Evolutionary conservation across 2,888 invertebrate species (phyloP).

Genomic region (Crematogaster levior): DNA sequence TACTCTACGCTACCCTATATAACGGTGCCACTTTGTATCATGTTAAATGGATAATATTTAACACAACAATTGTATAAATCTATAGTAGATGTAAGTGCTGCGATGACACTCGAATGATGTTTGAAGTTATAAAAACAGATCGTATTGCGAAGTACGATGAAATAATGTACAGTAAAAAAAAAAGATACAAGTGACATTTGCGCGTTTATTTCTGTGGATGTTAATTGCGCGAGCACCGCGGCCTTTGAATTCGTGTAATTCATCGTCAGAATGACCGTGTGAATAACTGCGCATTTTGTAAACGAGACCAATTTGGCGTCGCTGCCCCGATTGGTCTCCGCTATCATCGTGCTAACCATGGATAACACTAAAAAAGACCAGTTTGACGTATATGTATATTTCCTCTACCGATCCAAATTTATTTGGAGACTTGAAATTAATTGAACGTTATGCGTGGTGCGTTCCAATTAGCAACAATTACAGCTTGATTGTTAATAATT

Average conservation of each 20-base stretch:
- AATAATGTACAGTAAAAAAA: constrained; percentile 36
- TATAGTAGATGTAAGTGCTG: constrained; percentile 55
- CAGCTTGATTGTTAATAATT: constrained; percentile 28
- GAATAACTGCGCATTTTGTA: constrained; percentile 23
- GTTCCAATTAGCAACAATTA: constrained; percentile 45
- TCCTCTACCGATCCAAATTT: constrained; percentile 22
- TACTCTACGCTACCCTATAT: neutral
- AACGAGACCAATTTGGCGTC: constrained; percentile 30
- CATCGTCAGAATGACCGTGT: neutral
- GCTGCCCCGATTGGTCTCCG: neutral
- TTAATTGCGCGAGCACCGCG: constrained; percentile 22
- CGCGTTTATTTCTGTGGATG: constrained; percentile 43
- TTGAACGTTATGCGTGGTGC: constrained; percentile 33
- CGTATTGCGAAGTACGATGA: constrained; percentile 57
- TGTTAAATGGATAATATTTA: constrained; percentile 46
- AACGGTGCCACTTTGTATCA: constrained; percentile 46
- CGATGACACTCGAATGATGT: constrained; percentile 14
- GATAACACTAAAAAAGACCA: constrained; percentile 29
- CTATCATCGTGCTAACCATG: neutral
- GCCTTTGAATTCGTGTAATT: constrained; percentile 18
- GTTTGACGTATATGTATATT: constrained; percentile 11
- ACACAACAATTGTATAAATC: constrained; percentile 59
- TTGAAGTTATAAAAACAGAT: constrained; percentile 37
- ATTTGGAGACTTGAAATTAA: constrained; percentile 30
- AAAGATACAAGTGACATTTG: constrained; percentile 3